Conservation (phyloP, 2,113 vertebrate genomes). For the Miniopterus natalensis region DNA sequence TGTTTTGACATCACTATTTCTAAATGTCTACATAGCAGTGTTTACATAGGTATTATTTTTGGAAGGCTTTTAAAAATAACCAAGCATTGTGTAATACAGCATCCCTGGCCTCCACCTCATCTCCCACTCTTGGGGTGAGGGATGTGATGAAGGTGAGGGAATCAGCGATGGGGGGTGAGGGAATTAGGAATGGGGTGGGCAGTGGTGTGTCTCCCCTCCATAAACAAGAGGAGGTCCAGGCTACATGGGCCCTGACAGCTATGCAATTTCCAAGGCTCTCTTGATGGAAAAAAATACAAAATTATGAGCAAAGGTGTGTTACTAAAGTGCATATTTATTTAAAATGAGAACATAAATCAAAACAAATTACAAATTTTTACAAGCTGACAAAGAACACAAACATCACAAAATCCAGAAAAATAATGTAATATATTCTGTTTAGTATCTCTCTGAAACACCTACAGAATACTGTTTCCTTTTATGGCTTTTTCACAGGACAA, state of each 20-base stretch:
- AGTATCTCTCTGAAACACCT: background rate
- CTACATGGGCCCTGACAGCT: rapidly evolving
- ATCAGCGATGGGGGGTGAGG: background rate
- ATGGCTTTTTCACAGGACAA: constrained; percentile 27
- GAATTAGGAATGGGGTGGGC: background rate
- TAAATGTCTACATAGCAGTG: background rate
- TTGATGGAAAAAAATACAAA: background rate
- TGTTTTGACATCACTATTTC: background rate
- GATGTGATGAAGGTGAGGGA: background rate
- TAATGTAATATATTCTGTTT: background rate
- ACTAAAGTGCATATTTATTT: background rate
- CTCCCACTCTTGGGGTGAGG: background rate
- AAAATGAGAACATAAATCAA: background rate
- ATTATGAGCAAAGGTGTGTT: background rate
- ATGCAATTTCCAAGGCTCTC: background rate
- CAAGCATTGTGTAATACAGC: background rate
- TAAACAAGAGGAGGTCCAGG: rapidly evolving
- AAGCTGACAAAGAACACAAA: background rate
- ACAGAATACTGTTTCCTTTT: background rate
- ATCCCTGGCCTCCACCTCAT: background rate
- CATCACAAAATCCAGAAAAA: constrained; percentile 19
- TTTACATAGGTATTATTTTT: background rate
- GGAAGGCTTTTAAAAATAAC: background rate
- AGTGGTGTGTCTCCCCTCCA: rapidly evolving
- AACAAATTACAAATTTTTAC: constrained; percentile 3